A percentile compares a stretch with the other conserved stretches of the same genome.
Evolutionary conservation across 2,113 vertebrate genomes (phyloP).

Genomic region (Lonchura striata): DNA sequence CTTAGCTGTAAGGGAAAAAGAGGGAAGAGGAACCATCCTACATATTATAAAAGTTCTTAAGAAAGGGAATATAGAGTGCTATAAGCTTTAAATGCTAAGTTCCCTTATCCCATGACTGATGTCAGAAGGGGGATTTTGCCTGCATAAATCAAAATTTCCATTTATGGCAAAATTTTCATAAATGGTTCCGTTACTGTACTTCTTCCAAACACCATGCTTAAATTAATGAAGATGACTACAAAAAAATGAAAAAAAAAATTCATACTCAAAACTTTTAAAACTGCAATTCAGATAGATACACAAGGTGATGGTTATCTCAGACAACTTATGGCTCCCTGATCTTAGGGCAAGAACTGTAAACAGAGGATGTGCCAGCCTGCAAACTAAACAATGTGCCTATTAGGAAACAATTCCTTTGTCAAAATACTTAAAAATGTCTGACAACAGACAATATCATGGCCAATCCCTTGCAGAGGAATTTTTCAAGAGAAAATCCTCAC

Average conservation of each 20-base stretch:
- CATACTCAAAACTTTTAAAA: background rate
- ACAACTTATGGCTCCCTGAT: background rate
- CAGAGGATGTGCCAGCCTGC: background rate
- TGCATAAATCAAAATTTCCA: background rate
- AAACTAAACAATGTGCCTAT: background rate
- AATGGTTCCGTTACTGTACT: background rate
- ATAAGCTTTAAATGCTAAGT: background rate
- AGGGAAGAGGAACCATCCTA: background rate
- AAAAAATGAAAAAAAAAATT: background rate
- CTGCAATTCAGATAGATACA: background rate
- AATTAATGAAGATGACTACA: background rate
- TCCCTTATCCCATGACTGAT: background rate
- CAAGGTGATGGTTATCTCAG: background rate
- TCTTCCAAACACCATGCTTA: background rate
- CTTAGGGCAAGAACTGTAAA: background rate
- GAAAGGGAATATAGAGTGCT: background rate
- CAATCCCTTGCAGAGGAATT: background rate
- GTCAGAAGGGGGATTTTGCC: background rate
- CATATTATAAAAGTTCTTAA: background rate
- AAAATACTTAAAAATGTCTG: background rate
- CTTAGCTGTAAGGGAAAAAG: background rate
- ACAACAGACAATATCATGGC: background rate
- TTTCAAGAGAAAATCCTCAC: background rate
- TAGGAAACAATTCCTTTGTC: background rate
- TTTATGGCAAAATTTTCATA: background rate